Evolutionary conservation across 2,113 vertebrate species (phyloP), one percentile per base, ranked within the genome.

Genomic region (Limanda limanda): DNA sequence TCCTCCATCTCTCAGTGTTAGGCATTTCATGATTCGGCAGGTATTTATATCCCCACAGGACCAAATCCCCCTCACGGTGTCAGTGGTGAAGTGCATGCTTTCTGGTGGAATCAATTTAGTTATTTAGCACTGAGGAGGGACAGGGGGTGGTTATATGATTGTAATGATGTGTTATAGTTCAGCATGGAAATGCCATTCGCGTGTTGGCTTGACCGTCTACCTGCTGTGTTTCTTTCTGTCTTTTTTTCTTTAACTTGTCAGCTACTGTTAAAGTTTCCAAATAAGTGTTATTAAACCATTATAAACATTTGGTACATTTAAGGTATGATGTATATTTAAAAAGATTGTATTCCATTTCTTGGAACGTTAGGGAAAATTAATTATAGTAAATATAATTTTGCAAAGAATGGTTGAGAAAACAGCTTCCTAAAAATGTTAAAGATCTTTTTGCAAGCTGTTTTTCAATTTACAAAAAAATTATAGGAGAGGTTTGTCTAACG

Each of bases 31-130:
- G 92, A 94, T 94, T 92, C 57, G 78, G 71, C 89, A 92, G 93
- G 92, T 94, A 94, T 94, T 95, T 94, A 94, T 94, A 92, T 86
- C 91, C 87, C 86, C 69, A 67, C 85, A 80, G 87, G 86, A 81
- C 85, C 76, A 64, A 90, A 80, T 78, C 84, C 78, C 82, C 73
- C 83, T 84, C 81, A 76, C 67, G 31, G 74, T 87, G 78, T 86
- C 88, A 89, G 78, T 21, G n/a, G 85, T 92, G 87, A 92, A 94
- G 92, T 92, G 90, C 73, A 81, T 86, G 86, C 89, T 94, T 91
- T 94, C 86, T 82, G 87, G 67, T 87, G 76, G 71, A 76, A 85
- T 93, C 90, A 89, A 91, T 91, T 91, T 85, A 88, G 85, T 87
- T 89, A 86, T 93, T 92, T 91, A 91, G 90, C 87, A 74, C 58